Evolutionary conservation across 2,888 invertebrate species (phyloP), one percentile per base, ranked within the genome.

Genomic region (Metacarcinus magister): DNA sequence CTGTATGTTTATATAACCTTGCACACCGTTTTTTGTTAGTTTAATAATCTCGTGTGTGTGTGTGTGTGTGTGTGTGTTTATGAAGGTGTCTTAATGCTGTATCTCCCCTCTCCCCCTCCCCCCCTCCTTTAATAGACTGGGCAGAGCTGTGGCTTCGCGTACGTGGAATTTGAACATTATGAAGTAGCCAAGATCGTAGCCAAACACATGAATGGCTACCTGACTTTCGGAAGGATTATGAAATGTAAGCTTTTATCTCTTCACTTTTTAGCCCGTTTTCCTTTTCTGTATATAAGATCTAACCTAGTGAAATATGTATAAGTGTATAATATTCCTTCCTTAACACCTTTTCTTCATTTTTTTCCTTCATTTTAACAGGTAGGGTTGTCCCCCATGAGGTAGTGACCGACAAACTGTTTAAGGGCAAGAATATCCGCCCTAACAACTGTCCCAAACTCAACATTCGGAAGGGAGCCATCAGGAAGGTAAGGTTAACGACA

Each of bases 171-270:
- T 44, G 19, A 92, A 39, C 43, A 92, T 10, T 43, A 44, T 4
- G 92, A 92, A 4, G 95, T 95, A 67, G 95, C 95, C 0, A 43
- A 44, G 44, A 95, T 95, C 82, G 92, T 92, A 23, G 92, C 95
- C 28, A 75, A 92, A 23, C 16, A 48, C 28, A 95, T 95, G 92
- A 23, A 95, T 75, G 91, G 91, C n/a, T 95, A 95, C 48, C 95
- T 95, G 4, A 95, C 95, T 19, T 95, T 91, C 75, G 95, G 92
- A 19, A 95, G 92, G 75, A 92, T 95, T 16, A 95, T 95, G 67
- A 95, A 95, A 32, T 95, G 95, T 95, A 92, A 82, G 95, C 67
- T 23, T 23, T 89, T 43, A n/a, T 75, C 8, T 28, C 3, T 54
- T 13, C 0, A 92, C 46, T 23, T 43, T 91, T 39, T 32, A 0